phyloP scores from a whole-genome alignment of 2,797 vertebrate genomes.

The Anguilla megastoma region DNA sequence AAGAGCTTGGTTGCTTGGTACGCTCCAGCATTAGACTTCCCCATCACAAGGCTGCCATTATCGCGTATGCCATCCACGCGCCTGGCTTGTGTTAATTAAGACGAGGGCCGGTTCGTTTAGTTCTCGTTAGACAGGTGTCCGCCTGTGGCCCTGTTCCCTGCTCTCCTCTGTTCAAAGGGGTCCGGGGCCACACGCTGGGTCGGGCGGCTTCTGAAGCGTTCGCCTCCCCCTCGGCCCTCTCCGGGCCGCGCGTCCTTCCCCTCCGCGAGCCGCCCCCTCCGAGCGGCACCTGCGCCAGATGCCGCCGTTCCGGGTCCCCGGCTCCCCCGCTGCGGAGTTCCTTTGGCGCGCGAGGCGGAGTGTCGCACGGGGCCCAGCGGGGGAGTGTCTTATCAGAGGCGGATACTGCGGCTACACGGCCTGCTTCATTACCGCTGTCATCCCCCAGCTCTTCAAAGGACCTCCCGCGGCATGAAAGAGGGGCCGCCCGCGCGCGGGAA shows the following conservation, averaged over 20 bases:
- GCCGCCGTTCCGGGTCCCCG: background rate
- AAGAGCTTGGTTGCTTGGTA: background rate
- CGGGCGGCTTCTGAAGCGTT: background rate
- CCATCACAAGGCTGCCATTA: background rate
- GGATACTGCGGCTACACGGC: background rate
- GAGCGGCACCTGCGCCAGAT: background rate
- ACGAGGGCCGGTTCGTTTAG: background rate
- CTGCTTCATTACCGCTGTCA: conserved; percentile 28
- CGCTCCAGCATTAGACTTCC: background rate
- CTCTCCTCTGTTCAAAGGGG: background rate
- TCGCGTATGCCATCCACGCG: background rate
- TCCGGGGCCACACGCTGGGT: background rate
- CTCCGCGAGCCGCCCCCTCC: no score
- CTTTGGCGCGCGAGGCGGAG: background rate
- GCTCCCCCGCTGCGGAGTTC: background rate
- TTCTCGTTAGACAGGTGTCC: background rate
- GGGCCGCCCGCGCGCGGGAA: background rate
- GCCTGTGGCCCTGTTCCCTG: background rate
- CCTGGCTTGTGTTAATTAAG: background rate
- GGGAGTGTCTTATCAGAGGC: conserved; percentile 9
- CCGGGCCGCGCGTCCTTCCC: background rate
- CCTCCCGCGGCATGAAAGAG: conserved; percentile 18
- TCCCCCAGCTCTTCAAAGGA: conserved; percentile 19
- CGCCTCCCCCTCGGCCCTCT: background rate
- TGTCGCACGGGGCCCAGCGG: conserved; percentile 6